Conservation (phyloP, 2,113 vertebrate species). For the Papio anubis region DNA sequence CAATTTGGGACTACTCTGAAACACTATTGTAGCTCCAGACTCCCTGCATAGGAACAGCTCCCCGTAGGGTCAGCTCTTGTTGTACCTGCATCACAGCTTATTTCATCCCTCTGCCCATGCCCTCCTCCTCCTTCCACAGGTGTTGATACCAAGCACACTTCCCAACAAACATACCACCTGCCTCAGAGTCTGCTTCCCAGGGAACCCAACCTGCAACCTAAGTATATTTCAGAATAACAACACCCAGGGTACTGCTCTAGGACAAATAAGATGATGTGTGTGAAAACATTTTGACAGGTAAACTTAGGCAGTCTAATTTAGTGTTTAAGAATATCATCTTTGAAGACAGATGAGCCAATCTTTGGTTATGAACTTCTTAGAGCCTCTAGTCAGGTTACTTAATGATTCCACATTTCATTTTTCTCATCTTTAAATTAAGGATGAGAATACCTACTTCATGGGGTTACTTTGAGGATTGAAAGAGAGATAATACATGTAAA, state of each 20-base stretch:
- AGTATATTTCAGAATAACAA: neutral
- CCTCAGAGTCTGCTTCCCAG: neutral
- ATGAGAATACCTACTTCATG: neutral
- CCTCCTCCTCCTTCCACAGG: neutral
- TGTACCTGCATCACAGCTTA: neutral
- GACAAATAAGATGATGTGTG: neutral
- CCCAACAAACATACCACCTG: neutral
- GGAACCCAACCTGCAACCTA: neutral
- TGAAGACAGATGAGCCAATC: neutral
- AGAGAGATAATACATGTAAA: neutral
- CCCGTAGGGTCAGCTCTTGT: rapidly evolving
- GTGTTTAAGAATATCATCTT: neutral
- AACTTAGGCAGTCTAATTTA: neutral
- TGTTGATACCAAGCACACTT: neutral
- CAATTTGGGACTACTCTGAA: neutral
- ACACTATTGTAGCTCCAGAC: neutral
- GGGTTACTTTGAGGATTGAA: neutral
- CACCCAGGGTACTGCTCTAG: neutral
- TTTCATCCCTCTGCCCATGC: neutral
- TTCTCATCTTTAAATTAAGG: neutral
- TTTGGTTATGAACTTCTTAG: neutral
- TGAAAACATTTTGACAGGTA: neutral
- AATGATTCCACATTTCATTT: neutral
- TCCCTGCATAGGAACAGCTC: too few species aligned
- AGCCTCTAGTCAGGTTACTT: neutral